Evolutionary conservation across 2,797 vertebrate genomes (phyloP).

Genomic region (Iguana delicatissima): DNA sequence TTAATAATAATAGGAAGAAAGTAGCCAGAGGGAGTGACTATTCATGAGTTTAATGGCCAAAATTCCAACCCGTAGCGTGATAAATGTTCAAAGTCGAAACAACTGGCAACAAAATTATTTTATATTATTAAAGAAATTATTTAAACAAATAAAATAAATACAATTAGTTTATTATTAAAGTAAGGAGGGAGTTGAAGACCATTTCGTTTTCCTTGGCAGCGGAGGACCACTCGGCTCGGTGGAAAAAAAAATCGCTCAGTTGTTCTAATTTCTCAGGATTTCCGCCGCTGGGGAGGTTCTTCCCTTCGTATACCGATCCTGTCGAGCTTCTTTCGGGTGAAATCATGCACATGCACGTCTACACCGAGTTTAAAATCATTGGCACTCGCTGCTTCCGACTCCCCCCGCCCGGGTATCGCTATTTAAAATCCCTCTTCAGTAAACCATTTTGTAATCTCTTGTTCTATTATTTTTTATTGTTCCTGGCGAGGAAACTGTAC

Average conservation of each 20-base stretch:
- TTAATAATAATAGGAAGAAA: no score
- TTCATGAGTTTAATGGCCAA: no score
- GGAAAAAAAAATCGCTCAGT: neutral
- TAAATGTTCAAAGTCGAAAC: neutral
- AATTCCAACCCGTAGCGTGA: no score
- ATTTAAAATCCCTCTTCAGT: neutral
- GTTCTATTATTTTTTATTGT: neutral
- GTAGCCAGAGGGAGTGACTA: no score
- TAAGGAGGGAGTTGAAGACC: no score
- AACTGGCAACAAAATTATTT: neutral
- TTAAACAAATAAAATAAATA: no score
- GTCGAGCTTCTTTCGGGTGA: neutral
- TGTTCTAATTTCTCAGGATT: neutral
- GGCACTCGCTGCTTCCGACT: fast-evolving
- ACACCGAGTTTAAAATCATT: neutral
- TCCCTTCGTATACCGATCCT: no score
- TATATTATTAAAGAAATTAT: no score
- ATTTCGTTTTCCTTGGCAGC: neutral
- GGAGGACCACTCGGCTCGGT: no score
- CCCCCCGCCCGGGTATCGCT: no score
- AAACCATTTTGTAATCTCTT: neutral
- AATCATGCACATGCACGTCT: neutral
- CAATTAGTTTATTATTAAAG: neutral
- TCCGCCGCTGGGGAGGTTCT: neutral
- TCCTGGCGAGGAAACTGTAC: neutral